Evolutionary conservation across 2,113 vertebrate species (phyloP).

Genomic region (Pomatostomus ruficeps): DNA sequence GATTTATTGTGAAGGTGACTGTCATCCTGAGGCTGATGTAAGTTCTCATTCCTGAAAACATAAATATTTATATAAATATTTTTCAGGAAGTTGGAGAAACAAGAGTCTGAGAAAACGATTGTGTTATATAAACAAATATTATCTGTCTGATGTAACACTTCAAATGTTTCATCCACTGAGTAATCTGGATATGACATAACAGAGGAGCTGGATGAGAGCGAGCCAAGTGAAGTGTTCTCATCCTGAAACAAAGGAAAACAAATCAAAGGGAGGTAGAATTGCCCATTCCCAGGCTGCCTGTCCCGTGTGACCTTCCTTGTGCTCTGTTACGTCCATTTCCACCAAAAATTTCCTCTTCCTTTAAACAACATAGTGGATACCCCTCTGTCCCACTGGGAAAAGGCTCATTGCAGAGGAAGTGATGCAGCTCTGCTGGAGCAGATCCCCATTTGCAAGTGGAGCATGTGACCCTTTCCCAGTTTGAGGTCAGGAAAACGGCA

Average conservation of each 20-base stretch:
- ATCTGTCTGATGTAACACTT: background rate
- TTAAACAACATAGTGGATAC: background rate
- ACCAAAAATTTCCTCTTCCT: background rate
- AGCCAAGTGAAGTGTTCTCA: background rate
- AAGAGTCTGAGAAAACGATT: background rate
- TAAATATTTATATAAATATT: background rate
- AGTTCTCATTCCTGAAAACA: background rate
- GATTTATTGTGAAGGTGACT: background rate
- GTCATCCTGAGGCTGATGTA: background rate
- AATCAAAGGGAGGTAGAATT: background rate
- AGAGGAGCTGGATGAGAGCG: background rate
- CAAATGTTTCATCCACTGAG: background rate
- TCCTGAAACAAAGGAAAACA: background rate
- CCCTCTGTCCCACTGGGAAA: background rate
- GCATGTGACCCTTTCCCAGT: background rate
- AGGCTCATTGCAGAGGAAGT: background rate
- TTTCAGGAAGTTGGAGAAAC: background rate
- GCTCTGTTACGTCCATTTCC: background rate
- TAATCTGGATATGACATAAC: background rate
- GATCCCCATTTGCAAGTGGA: background rate
- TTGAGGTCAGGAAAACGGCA: background rate
- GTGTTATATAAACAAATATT: background rate
- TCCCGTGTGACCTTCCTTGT: background rate
- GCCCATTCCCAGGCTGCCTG: background rate
- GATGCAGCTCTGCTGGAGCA: background rate